A percentile compares a stretch with the other conserved stretches of the same genome.
phyloP scores from a whole-genome alignment of 1,140 invertebrate species.

The Camponotus pennsylvanicus region DNA sequence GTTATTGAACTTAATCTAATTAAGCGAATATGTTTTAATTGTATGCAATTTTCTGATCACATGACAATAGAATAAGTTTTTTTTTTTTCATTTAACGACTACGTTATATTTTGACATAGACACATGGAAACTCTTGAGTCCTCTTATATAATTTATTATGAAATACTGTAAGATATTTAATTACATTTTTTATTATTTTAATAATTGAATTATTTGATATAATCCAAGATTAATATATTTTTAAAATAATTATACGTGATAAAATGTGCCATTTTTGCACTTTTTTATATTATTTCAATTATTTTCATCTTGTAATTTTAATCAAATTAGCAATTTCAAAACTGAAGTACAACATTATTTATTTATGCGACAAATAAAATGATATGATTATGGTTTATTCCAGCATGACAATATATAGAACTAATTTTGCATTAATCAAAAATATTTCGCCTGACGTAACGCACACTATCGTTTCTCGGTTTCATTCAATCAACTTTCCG shows the following conservation, averaged over 20 bases:
- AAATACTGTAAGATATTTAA: background rate
- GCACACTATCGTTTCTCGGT: slow-evolving; percentile 19
- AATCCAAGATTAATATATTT: background rate
- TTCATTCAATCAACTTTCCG: slow-evolving; percentile 47
- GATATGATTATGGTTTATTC: background rate
- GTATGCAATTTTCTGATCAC: background rate
- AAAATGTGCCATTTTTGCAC: background rate
- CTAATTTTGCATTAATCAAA: slow-evolving; percentile 46
- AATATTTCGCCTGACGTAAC: slow-evolving; percentile 23
- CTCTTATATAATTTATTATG: background rate
- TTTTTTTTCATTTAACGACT: background rate
- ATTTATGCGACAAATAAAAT: slow-evolving; percentile 6
- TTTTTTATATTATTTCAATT: background rate
- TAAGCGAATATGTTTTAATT: background rate
- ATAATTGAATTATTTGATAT: background rate
- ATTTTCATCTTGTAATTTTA: background rate
- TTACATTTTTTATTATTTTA: background rate
- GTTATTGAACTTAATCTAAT: background rate
- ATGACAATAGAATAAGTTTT: background rate
- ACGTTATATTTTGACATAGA: too few species aligned
- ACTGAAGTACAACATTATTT: background rate
- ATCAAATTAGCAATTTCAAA: background rate
- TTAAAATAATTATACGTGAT: background rate
- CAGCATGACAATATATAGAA: slow-evolving; percentile 2
- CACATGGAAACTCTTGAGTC: background rate